Evolutionary conservation across 2,797 vertebrate species (phyloP), one percentile per base, ranked within the genome.

Genomic region (Saxicola maurus): DNA sequence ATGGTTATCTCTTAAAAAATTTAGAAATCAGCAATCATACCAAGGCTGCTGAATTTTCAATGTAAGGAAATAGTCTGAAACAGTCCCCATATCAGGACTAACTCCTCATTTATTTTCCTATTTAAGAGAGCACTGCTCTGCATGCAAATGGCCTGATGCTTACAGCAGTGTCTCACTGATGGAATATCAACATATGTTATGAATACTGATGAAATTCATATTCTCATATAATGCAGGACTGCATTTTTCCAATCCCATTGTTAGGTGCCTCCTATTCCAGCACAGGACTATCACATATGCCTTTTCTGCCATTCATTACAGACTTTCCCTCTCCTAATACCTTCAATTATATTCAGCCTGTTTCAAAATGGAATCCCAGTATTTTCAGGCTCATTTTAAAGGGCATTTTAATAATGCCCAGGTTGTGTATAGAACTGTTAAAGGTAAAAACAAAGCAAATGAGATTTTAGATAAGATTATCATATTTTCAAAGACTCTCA

Each of bases 171-270:
- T 78, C 75, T 40, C 85, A 76, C 82, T 84, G 88, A 93, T 55
- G 86, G 81, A 79, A 82, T 84, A 93, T 77, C 89, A 82, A 59
- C 43, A 27, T 72, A 77, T 53, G 83, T 86, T 86, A 92, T 84
- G 86, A 95, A 95, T 96, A 87, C 86, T 91, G 91, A 94, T 92
- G 62, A 92, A 94, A 94, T 82, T 84, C 71, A 86, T 83, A 67
- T 82, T 86, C 38, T 83, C 23, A 52, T 45, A 28, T 55, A 65
- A 82, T 7, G 27, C 21, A 67, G 59, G 37, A 49, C 69, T 68
- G 64, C 28, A 67, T 82, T 68, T 81, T 82, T 61, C 43, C 56
- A 55, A 60, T 87, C 74, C 62, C 48, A 73, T 83, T 91, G 86
- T 87, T 31, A 79, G 69, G 18, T 76, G 49, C 73, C 46, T 91